These are phyloP conservation scores for Toxonevra muliebris DNA, from an alignment of 2,888 invertebrate species.

Conservation along the genomic window DNA sequence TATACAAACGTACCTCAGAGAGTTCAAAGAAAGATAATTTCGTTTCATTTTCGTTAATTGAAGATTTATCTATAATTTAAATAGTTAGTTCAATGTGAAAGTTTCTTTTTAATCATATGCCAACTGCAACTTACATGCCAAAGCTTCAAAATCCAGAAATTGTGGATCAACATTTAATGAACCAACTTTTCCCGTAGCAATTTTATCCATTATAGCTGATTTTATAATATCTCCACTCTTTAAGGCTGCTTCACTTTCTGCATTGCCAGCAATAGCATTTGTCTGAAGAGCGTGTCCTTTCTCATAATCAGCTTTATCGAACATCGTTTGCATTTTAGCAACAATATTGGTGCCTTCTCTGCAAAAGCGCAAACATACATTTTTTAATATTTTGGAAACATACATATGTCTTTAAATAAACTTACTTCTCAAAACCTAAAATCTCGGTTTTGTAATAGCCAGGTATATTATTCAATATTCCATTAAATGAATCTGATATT, in stretches of 20 bases:
- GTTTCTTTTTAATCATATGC: neutral
- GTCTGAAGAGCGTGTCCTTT: conserved; percentile 67
- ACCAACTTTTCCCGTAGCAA: conserved; percentile 79
- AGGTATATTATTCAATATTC: conserved; percentile 70
- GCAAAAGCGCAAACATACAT: conserved; percentile 30
- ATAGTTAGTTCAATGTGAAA: neutral
- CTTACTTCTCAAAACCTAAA: conserved; percentile 76
- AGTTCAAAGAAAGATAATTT: conserved; percentile 70
- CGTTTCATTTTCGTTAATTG: conserved; percentile 61
- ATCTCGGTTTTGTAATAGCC: conserved; percentile 79
- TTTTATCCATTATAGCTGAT: conserved; percentile 73
- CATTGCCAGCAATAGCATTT: conserved; percentile 45
- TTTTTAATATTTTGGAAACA: neutral
- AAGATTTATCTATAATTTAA: conserved; percentile 49
- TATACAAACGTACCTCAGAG: conserved; percentile 80
- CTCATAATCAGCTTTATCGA: conserved; percentile 76
- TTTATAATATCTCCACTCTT: conserved; percentile 64
- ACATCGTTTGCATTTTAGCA: conserved; percentile 78
- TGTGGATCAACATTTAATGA: conserved; percentile 83
- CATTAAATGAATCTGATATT: conserved; percentile 73
- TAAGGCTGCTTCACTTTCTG: conserved; percentile 41
- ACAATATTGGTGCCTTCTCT: conserved; percentile 75
- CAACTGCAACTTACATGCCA: conserved; percentile 70
- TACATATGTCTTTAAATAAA: conserved; percentile 36
- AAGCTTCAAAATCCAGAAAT: conserved; percentile 78